Evolutionary conservation across 2,113 vertebrate genomes (phyloP), one percentile per base, ranked within the genome.

Genomic region (Mastomys coucha): DNA sequence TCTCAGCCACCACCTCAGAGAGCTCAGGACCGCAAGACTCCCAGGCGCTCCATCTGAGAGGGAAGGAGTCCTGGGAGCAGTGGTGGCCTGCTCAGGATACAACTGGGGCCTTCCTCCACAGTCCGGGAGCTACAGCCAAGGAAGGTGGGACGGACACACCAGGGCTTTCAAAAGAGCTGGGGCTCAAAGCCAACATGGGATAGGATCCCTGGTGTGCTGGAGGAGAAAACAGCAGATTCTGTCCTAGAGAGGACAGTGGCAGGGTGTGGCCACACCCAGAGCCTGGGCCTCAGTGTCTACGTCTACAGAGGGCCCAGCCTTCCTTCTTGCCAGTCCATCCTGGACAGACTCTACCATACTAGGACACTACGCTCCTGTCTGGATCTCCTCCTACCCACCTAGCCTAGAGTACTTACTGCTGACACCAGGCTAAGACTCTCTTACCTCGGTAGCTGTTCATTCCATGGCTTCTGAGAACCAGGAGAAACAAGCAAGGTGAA

Each of bases 371-470:
- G 96, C 72, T 95, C 96, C 90, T 31, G 13, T 42, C 56, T 65
- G 45, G 22, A 65, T 96, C 96, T 96, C 97, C 95, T 96, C 39
- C 97, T 98, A 95, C 96, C 93, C 91, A 93, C 82, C 94, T 94
- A 96, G 91, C 94, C 97, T 75, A 39, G 91, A 91, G 94, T 98
- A 97, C 90, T 97, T 94, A 94, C 98, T 98, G 97, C 92, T 98
- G 49, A 89, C 88, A 63, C 39, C 56, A 9, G 95, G 93, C 33
- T 1, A 93, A 90, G 93, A 91, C 97, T 95, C 73, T 92, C 97
- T 96, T 91, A 87, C 93, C 97, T 97, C 96, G 88, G 81, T 36
- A 45, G 73, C 89, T 95, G 96, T 93, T 96, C 56, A 58, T 93
- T 96, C 92, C 89, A 58, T 53, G 93, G 94, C 94, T 60, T 94